These are phyloP conservation scores for Mechanitis mazaeus DNA, from an alignment of 2,888 invertebrate species.

Conservation along the genomic window DNA sequence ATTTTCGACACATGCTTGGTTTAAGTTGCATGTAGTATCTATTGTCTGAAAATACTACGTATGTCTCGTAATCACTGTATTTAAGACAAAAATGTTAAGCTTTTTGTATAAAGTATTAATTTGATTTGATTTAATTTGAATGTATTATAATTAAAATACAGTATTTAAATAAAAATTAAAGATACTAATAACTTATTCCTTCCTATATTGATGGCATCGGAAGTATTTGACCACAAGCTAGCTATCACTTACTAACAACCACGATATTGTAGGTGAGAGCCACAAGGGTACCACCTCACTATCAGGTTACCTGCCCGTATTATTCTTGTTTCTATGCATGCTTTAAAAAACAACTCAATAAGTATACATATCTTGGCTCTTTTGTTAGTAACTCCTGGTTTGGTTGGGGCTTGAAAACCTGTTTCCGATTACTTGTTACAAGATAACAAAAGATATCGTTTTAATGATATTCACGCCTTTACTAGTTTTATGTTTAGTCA, in stretches of 20 bases:
- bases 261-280: constrained; percentile 25
- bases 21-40: constrained; percentile 22
- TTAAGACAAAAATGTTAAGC: not conserved
- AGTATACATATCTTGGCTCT: constrained; percentile 42
- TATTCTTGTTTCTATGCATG: constrained; percentile 54
- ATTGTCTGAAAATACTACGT: constrained; percentile 3
- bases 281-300: constrained; percentile 25
- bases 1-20: constrained; percentile 32
- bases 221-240: constrained; percentile 27
- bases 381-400: constrained; percentile 46
- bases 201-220: constrained; percentile 8
- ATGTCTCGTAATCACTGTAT: not conserved
- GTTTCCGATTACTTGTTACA: constrained; percentile 45
- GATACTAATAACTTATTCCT: too few relatives aligned
- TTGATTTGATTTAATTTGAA: not conserved
- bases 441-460: constrained; percentile 45
- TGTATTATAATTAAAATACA: not conserved
- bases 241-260: constrained; percentile 18
- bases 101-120: not conserved
- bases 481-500: constrained; percentile 1
- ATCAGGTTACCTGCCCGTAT: constrained; percentile 34
- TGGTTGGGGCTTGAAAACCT: constrained; percentile 52
- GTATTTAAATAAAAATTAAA: too few relatives aligned
- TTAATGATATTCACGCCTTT: constrained; percentile 16
- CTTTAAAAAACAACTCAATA: constrained; percentile 48